Evolutionary conservation across 2,113 vertebrate species (phyloP), one percentile per base, ranked within the genome.

Genomic region (Tauraco erythrolophus): DNA sequence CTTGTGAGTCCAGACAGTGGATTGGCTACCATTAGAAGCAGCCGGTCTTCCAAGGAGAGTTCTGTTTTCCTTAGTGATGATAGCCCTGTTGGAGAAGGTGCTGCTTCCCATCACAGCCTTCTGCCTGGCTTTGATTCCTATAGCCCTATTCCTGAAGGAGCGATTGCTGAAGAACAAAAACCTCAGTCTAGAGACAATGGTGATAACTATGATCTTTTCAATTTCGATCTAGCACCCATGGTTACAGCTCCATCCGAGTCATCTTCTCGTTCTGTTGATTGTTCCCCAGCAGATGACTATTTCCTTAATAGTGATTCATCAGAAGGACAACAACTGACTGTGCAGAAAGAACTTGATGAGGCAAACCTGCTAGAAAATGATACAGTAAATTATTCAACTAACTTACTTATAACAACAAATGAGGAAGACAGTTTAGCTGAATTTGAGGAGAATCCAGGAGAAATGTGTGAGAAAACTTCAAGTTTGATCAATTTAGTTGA

Each of bases 61-160:
- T 99, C 99, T 3, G 99, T 99, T 95, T 99, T 99, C 82, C 99
- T 99, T 41, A 99, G 99, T 94, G 99, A 99, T 69, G 99, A 99
- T 43, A 99, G 99, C 69, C 99, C 99, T 22, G 96, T 99, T 17
- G 99, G 97, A 71, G 99, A 99, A 94, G 97, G 98, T 46, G 84
- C 94, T 16, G 98, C 97, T 66, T 89, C 98, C 33, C 98, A 99
- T 92, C 98, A 99, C 78, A 99, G 98, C 91, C 97, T 98, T 19
- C 98, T 99, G 84, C 98, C 98, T 53, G 98, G 99, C 16, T 98
- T 99, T 97, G 98, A 97, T 66, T 99, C 99, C 43, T 98, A 97
- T 19, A 98, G 98, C 57, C 98, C 98, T 60, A 98, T 98, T 92
- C 98, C 98, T n/a, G 98, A 98, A 97, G 98, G 98, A 91, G 97